Evolutionary conservation across 2,888 invertebrate genomes (phyloP), one percentile per base, ranked within the genome.

Genomic region (Meteorus cinctellus): DNA sequence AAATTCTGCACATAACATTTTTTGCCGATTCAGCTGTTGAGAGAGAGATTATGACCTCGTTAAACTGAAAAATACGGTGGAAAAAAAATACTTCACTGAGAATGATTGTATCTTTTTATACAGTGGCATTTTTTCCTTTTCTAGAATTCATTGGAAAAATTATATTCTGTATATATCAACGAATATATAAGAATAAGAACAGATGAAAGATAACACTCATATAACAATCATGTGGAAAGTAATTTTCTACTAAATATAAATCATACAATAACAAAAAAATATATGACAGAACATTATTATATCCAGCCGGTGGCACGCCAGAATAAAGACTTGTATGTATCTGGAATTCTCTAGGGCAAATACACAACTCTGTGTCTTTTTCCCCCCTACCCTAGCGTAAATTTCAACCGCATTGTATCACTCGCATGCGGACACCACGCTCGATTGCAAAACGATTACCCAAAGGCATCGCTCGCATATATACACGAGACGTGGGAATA

Each of bases 391-490:
- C 24, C 27, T 24, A 24, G 36, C 34, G 34, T 29, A 60, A 70
- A 70, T 70, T 70, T 70, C 41, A 16, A 59, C 27, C 36, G 36
- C 27, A 60, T 60, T 60, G 70, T 59, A 60, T 70, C 60, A 60
- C 60, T 59, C 31, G 55, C 36, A 70, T 6, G 60, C 60, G 70
- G 69, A 69, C 36, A 59, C 14, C 24, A 55, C 55, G 63, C 60
- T n/a, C 48, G 72, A 72, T 72, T 48, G 63, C 63, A 63, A 72
- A 72, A 72, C 63, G 72, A 72, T 72, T 72, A 72, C 72, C 72
- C 48, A 63, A 63, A 27, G 72, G 72, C 51, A 63, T 48, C 48
- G 31, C 24, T 45, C 60, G 19, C 19, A 55, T 19, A 55, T 55
- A 55, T 55, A 41, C 48, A 60, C 16, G 55, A 63, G 31, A 62